phyloP scores from a whole-genome alignment of 1,140 invertebrate species.

The Drosophila sulfurigaster region DNA sequence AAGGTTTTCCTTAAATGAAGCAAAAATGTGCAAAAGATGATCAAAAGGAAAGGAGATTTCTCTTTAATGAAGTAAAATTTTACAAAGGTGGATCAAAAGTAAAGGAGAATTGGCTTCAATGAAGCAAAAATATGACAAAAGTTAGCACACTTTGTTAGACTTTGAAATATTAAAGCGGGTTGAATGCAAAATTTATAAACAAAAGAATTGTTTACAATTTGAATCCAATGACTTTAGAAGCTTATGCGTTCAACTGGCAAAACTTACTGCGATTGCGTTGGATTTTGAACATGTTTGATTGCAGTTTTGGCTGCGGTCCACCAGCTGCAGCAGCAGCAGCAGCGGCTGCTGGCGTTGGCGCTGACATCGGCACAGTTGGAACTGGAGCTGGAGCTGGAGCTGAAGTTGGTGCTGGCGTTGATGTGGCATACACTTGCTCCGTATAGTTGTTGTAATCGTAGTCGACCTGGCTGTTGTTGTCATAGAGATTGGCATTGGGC shows the following conservation, averaged over 20 bases:
- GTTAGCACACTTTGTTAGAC: too few relatives aligned
- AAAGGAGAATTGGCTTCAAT: too few relatives aligned
- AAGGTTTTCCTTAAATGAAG: too few relatives aligned
- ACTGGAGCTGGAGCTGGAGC: constrained; percentile 26
- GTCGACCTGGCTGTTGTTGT: constrained; percentile 31
- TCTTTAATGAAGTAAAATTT: too few relatives aligned
- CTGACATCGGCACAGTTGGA: constrained; percentile 70
- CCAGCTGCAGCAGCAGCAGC: constrained; percentile 37
- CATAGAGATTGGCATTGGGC: constrained; percentile 36
- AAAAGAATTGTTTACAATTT: too few relatives aligned
- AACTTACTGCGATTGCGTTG: constrained; percentile 90
- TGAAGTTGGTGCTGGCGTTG: constrained; percentile 42
- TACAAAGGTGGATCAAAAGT: too few relatives aligned
- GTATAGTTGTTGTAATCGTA: constrained; percentile 41
- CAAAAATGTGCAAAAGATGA: too few relatives aligned
- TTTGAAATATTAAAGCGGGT: too few relatives aligned
- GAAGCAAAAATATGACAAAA: too few relatives aligned
- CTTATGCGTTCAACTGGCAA: background rate
- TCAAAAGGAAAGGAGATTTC: too few relatives aligned
- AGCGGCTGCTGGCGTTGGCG: constrained; percentile 10
- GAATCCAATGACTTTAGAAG: too few relatives aligned
- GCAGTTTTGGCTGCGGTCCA: constrained; percentile 85
- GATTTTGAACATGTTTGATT: constrained; percentile 91
- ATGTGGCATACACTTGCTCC: constrained; percentile 21
- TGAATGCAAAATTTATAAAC: too few relatives aligned